Evolutionary conservation across 2,888 invertebrate genomes (phyloP).

Genomic region (Epirrhoe alternata): DNA sequence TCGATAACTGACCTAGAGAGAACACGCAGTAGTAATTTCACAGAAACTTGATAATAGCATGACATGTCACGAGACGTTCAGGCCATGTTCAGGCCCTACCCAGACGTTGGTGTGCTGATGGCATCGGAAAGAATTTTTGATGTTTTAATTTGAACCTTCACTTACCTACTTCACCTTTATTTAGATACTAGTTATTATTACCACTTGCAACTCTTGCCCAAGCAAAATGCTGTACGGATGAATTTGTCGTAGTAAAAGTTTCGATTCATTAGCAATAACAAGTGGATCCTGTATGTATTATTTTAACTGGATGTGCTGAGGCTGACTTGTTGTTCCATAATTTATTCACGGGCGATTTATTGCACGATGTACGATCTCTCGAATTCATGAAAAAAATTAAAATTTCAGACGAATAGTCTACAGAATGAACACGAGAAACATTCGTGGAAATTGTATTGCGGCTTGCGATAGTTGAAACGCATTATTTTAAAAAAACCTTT

Average conservation of each 20-base stretch:
- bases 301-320: background rate
- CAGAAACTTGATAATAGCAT: background rate
- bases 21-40: background rate
- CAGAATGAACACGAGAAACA: background rate
- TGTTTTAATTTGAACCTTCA: too few relatives aligned
- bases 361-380: slow-evolving; percentile 4
- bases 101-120: slow-evolving; percentile 8
- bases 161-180: too few relatives aligned
- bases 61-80: slow-evolving; percentile 8
- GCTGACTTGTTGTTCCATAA: slow-evolving; percentile 9
- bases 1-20: background rate
- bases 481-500: background rate
- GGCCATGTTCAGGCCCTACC: slow-evolving; percentile 3
- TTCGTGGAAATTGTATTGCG: background rate
- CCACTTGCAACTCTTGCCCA: too few relatives aligned
- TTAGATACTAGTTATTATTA: too few relatives aligned
- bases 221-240: too few relatives aligned
- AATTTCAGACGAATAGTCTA: slow-evolving; percentile 9
- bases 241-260: too few relatives aligned
- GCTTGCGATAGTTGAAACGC: background rate
- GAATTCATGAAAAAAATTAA: slow-evolving; percentile 21
- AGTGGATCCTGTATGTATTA: background rate
- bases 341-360: slow-evolving; percentile 8
- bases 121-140: too few relatives aligned
- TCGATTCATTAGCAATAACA: background rate